phyloP scores from a whole-genome alignment of 92 coral and sea anemone genomes.

The Paragorgia papillata region DNA sequence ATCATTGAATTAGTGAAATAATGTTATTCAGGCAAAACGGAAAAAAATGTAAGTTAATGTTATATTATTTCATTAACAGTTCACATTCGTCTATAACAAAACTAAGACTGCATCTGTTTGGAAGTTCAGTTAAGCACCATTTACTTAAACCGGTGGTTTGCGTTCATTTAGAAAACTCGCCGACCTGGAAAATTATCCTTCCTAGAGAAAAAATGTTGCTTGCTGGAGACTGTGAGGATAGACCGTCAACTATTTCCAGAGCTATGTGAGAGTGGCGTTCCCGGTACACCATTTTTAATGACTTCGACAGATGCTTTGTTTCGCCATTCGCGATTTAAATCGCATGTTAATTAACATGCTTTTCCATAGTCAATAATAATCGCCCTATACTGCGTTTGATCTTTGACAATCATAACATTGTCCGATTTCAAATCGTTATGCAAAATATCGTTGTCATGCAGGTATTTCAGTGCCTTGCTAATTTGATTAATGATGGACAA shows the following conservation, averaged over 20 bases:
- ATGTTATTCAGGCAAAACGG: no score
- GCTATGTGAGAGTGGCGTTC: neutral
- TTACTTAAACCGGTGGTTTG: neutral
- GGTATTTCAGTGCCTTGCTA: slow-evolving; percentile 32
- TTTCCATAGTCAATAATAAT: slow-evolving; percentile 53
- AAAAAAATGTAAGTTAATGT: no score
- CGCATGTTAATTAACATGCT: slow-evolving; percentile 36
- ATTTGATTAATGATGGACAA: neutral
- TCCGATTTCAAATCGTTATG: slow-evolving; percentile 51
- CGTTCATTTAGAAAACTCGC: neutral
- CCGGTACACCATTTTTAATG: neutral
- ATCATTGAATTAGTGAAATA: no score
- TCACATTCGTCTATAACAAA: slow-evolving; percentile 11
- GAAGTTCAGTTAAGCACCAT: neutral
- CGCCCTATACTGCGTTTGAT: neutral
- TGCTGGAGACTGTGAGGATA: neutral
- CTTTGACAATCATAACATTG: slow-evolving; percentile 38
- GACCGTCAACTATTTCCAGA: no score
- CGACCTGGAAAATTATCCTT: neutral
- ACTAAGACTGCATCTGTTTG: neutral
- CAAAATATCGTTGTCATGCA: slow-evolving; percentile 39
- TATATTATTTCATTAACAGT: neutral
- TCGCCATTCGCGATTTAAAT: slow-evolving; percentile 2
- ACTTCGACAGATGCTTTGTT: neutral
- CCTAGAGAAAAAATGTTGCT: neutral